These are phyloP conservation scores for Hippocampus comes DNA, from an alignment of 2,113 vertebrate genomes.

Conservation along the genomic window DNA sequence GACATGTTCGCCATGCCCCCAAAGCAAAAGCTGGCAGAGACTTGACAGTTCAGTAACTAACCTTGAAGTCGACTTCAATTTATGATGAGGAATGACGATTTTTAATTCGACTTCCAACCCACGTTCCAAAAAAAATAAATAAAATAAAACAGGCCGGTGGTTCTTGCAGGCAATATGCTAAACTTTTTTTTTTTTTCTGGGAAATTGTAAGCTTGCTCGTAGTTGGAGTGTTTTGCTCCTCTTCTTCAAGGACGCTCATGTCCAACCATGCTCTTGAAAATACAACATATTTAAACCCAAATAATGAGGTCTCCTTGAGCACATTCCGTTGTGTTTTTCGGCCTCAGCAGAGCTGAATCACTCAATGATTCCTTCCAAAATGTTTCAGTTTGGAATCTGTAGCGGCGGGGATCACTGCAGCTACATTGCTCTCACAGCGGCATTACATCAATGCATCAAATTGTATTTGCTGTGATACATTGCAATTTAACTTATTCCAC, in stretches of 20 bases:
- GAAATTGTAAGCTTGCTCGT: background rate
- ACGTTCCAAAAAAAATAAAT: background rate
- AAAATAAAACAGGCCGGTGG: background rate
- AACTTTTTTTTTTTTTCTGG: background rate
- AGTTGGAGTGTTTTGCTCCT: conserved; percentile 1
- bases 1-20: conserved; percentile 3
- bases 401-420: background rate
- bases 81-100: conserved; percentile 8
- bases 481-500: background rate
- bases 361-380: background rate
- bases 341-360: background rate
- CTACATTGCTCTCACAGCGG: background rate
- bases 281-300: conserved; percentile 1
- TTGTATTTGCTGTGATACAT: background rate
- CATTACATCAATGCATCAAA: background rate
- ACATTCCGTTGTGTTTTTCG: background rate
- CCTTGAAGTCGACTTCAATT: conserved; percentile 18
- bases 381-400: background rate
- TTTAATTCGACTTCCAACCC: background rate
- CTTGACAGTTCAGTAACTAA: conserved; percentile 12
- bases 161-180: background rate
- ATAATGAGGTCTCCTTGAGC: conserved; percentile 6
- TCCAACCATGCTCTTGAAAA: conserved; percentile 3
- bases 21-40: conserved; percentile 7
- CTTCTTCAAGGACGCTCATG: background rate